Conservation (phyloP, 1,140 invertebrate genomes). For the Cardiocondyla obscurior region DNA sequence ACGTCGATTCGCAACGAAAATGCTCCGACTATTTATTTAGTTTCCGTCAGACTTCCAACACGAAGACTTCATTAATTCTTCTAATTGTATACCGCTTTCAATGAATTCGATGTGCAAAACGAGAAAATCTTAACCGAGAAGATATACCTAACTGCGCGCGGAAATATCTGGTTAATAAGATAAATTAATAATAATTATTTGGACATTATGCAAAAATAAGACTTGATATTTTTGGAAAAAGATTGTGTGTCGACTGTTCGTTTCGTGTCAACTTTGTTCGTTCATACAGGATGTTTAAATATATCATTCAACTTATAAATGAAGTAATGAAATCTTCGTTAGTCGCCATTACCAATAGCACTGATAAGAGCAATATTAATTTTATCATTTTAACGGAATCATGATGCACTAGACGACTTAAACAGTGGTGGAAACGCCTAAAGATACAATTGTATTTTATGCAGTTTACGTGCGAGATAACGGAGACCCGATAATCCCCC, state of each 20-base stretch:
- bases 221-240: not conserved
- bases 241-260: not conserved
- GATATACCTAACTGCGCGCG: not conserved
- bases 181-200: slow-evolving; percentile 12
- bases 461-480: slow-evolving; percentile 46
- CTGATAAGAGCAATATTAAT: slow-evolving; percentile 33
- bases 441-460: slow-evolving; percentile 52
- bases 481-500: slow-evolving; percentile 42
- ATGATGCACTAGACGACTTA: not conserved
- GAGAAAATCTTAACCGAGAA: not conserved
- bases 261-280: not conserved
- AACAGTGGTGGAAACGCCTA: not conserved
- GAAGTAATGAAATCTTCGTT: not conserved
- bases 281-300: not conserved
- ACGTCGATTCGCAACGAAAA: not conserved
- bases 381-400: slow-evolving; percentile 7
- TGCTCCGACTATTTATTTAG: not conserved
- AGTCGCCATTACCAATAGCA: not conserved
- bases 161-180: slow-evolving; percentile 19
- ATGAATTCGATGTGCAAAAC: not conserved
- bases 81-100: slow-evolving; percentile 7
- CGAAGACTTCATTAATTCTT: not conserved
- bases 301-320: too few relatives aligned
- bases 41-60: not conserved
- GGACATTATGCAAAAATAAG: too few relatives aligned